Evolutionary conservation across 2,888 invertebrate genomes (phyloP), one percentile per base, ranked within the genome.

Genomic region (Drosophila atroscutellata): DNA sequence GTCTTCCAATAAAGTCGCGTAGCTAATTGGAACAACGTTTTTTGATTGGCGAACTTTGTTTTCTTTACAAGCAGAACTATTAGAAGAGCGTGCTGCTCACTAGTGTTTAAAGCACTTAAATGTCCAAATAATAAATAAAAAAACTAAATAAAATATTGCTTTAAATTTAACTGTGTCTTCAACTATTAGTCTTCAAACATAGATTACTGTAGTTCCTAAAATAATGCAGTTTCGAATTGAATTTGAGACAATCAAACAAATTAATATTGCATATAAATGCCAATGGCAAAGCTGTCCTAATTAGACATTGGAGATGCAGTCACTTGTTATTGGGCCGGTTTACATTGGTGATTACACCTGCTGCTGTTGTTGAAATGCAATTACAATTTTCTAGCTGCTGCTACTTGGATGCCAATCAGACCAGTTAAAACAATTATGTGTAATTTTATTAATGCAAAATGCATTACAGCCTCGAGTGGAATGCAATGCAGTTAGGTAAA

Each of bases 21-120:
- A 52, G 75, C 72, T 80, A 80, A 78, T 78, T 78, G 78, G 68
- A 79, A 64, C 71, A 75, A 36, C 36, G 50, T 32, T 61, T 61
- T 47, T 60, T 68, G 15, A 42, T 49, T 32, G 34, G 4, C 18
- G 20, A 63, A 47, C 49, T 26, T 67, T 18, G 7, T 3, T 13
- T 3, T n/a, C 11, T 34, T 34, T 6, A 26, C 13, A 49, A 51
- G n/a, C 45, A 26, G 2, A 32, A 20, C 28, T 32, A 32, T 57
- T n/a, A 3, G 24, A 28, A 2, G n/a, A 34, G 8, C 18, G n/a
- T 34, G 20, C 5, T 39, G 4, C 5, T 20, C 34, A n/a, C n/a
- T n/a, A 5, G 15, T 34, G 20, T 34, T 15, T 32, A 32, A 15
- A 0, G 52, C 32, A 52, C 8, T 34, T 24, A 13, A 30, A 6